phyloP scores from a whole-genome alignment of 2,888 invertebrate genomes.

The Andrena flavipes region DNA sequence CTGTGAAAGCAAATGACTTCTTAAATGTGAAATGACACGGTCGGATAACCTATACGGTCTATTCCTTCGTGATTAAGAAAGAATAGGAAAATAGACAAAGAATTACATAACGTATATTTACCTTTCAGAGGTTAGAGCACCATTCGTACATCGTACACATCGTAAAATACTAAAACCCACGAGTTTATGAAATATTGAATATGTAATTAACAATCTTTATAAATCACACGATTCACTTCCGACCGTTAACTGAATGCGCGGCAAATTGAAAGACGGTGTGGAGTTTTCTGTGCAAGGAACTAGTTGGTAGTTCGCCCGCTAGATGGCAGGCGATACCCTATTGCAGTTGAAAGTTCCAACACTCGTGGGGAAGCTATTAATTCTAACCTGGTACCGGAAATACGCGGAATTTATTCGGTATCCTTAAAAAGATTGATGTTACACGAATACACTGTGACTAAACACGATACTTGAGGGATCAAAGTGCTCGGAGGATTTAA shows the following conservation, averaged over 20 bases:
- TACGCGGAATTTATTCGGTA: not conserved
- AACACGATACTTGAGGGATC: too few relatives aligned
- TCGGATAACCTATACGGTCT: not conserved
- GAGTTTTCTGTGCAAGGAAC: conserved; percentile 7
- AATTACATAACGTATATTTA: not conserved
- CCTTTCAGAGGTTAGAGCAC: not conserved
- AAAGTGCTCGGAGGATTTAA: too few relatives aligned
- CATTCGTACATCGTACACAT: too few relatives aligned
- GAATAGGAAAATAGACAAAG: not conserved
- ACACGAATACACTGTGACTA: too few relatives aligned
- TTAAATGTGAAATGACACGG: not conserved
- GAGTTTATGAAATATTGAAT: not conserved
- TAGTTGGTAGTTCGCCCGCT: conserved; percentile 28
- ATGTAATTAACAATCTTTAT: not conserved
- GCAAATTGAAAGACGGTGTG: conserved; percentile 37
- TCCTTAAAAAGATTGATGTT: too few relatives aligned
- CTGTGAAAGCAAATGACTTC: not conserved
- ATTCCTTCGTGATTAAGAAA: not conserved
- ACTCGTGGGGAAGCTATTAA: not conserved
- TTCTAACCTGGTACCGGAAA: not conserved
- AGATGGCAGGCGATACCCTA: conserved; percentile 58
- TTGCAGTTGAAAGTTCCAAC: not conserved
- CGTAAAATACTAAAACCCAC: not conserved
- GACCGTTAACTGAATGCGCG: conserved; percentile 17
- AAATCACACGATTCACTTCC: not conserved